These are phyloP conservation scores for Ormyrus rosae DNA, from an alignment of 2,888 invertebrate genomes.

Conservation along the genomic window DNA sequence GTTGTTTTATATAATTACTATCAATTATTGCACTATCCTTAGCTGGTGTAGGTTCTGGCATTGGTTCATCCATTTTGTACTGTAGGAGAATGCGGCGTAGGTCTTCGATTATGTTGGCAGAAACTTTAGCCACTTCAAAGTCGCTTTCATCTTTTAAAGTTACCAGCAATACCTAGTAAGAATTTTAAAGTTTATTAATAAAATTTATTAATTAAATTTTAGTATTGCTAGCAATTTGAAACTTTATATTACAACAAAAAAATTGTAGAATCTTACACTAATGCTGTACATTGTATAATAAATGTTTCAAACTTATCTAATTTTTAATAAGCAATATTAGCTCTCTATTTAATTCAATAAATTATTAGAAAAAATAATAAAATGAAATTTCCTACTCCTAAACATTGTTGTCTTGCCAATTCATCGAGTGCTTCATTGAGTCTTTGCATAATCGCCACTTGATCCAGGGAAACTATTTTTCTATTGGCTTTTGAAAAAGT, in stretches of 20 bases:
- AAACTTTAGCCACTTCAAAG: constrained; percentile 82
- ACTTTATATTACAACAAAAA: not conserved
- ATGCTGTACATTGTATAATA: not conserved
- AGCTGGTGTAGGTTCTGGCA: constrained; percentile 59
- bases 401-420: constrained; percentile 82
- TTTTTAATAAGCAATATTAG: not conserved
- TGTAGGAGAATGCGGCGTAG: constrained; percentile 78
- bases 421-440: constrained; percentile 82
- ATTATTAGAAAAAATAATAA: constrained; percentile 27
- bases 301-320: not conserved
- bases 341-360: not conserved
- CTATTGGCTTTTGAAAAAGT: constrained; percentile 87
- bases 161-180: constrained; percentile 78
- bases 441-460: constrained; percentile 81
- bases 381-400: constrained; percentile 77
- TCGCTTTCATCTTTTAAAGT: constrained; percentile 84
- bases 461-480: constrained; percentile 86
- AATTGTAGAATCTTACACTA: not conserved
- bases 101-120: constrained; percentile 78
- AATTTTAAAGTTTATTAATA: constrained; percentile 11
- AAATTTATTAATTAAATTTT: constrained; percentile 7
- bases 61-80: constrained; percentile 69
- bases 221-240: constrained; percentile 1
- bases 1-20: constrained; percentile 63
- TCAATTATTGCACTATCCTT: constrained; percentile 68